These are phyloP conservation scores for Corynorhinus townsendii DNA, from an alignment of 2,113 vertebrate genomes.

Conservation along the genomic window DNA sequence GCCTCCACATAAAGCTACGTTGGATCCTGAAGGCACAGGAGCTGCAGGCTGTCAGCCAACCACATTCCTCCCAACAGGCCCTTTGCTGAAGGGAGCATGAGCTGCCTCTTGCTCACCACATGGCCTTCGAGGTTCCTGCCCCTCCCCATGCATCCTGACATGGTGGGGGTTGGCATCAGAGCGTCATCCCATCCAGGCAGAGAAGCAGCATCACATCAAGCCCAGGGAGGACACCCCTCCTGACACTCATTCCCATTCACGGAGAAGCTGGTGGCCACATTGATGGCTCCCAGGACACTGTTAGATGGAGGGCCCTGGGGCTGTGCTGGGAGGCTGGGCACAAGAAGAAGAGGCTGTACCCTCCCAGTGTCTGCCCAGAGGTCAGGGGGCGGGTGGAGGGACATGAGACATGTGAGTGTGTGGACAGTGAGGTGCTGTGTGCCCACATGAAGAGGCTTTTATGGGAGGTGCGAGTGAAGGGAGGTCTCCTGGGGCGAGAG, in stretches of 20 bases:
- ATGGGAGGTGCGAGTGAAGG: no score
- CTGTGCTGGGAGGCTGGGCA: neutral
- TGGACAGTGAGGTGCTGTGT: neutral
- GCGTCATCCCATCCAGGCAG: neutral
- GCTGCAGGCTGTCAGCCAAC: neutral
- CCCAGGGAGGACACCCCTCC: neutral
- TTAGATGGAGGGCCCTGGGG: neutral
- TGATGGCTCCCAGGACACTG: neutral
- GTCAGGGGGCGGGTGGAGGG: neutral
- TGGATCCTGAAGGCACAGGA: neutral
- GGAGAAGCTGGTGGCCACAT: neutral
- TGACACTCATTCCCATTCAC: neutral
- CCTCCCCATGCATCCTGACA: no score
- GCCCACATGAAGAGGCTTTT: neutral
- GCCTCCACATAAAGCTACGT: rapidly evolving
- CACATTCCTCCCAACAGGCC: neutral
- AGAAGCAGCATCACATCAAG: neutral
- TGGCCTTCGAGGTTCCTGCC: no score
- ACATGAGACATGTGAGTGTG: neutral
- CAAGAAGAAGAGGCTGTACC: neutral
- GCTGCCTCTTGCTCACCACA: no score
- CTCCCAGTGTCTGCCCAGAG: rapidly evolving
- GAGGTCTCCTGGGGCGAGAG: neutral
- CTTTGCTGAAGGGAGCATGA: neutral
- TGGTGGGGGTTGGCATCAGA: neutral